Evolutionary conservation across 2,888 invertebrate species (phyloP).

Genomic region (Cheilosia urbana): DNA sequence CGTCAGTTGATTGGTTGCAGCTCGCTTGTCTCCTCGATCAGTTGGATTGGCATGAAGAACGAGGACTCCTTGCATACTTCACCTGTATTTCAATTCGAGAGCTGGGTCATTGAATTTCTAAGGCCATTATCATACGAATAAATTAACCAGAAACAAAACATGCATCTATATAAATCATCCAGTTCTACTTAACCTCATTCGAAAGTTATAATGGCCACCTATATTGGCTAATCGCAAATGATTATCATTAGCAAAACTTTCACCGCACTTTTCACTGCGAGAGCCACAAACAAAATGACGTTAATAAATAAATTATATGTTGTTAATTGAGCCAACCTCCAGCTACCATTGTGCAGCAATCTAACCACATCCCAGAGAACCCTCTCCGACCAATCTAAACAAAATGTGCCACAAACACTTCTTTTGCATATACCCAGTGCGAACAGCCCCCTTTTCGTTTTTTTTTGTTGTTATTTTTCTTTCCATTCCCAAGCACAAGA

Average conservation of each 20-base stretch:
- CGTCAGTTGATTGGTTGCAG: too few species aligned
- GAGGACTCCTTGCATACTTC: background rate
- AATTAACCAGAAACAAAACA: background rate
- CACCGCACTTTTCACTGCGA: background rate
- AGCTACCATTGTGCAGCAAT: slow-evolving; percentile 61
- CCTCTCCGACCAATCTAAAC: slow-evolving; percentile 70
- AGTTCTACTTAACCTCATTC: background rate
- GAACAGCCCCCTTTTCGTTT: slow-evolving; percentile 65
- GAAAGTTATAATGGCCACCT: background rate
- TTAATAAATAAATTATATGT: slow-evolving; percentile 68
- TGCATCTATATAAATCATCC: too few species aligned
- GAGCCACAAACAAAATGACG: slow-evolving; percentile 55
- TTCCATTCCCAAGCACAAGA: slow-evolving; percentile 53
- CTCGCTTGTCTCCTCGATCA: too few species aligned
- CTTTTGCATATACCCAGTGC: slow-evolving; percentile 72
- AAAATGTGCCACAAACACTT: slow-evolving; percentile 68
- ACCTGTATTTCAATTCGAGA: background rate
- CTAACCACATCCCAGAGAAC: slow-evolving; percentile 74
- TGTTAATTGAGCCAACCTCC: slow-evolving; percentile 71
- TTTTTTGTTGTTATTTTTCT: slow-evolving; percentile 21
- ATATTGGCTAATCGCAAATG: slow-evolving; percentile 47
- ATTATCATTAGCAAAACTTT: slow-evolving; percentile 13
- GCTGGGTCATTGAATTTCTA: background rate
- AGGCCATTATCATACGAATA: background rate
- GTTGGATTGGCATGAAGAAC: too few species aligned